Percentiles rank a stretch among this genome's conserved stretches.
Evolutionary conservation across 2,113 vertebrate genomes (phyloP).

Genomic region (Pao palembangensis): DNA sequence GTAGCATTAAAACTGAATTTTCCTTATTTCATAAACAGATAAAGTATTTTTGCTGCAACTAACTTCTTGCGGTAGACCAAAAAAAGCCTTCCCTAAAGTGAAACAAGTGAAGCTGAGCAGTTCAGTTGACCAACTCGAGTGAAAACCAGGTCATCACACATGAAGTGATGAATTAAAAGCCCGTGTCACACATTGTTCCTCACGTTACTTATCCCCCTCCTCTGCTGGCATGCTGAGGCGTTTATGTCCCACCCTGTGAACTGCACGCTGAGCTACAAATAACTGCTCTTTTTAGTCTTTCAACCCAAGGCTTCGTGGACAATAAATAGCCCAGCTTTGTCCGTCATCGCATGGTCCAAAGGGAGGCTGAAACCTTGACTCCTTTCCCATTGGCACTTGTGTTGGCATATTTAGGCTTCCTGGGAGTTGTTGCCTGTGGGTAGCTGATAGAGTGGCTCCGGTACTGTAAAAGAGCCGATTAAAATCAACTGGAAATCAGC

Average conservation of each 20-base stretch:
- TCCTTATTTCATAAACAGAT: too few species aligned
- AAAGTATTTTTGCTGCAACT: too few species aligned
- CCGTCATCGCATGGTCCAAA: constrained; percentile 37
- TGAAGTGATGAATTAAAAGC: too few species aligned
- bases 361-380: constrained; percentile 42
- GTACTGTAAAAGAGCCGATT: constrained; percentile 58
- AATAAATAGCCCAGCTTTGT: constrained; percentile 49
- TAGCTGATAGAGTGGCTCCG: constrained; percentile 49
- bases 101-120: too few species aligned
- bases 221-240: constrained; percentile 7
- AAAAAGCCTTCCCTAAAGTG: too few species aligned
- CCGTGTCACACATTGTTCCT: not conserved
- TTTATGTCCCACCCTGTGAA: constrained; percentile 17
- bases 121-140: too few species aligned
- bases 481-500: constrained; percentile 59
- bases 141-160: too few species aligned
- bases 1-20: too few species aligned
- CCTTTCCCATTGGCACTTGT: constrained; percentile 38
- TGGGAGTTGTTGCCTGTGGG: constrained; percentile 42
- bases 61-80: too few species aligned
- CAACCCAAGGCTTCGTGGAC: constrained; percentile 17
- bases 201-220: not conserved
- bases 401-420: constrained; percentile 34
- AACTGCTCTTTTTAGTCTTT: constrained; percentile 40
- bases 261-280: constrained; percentile 38